Percentiles rank a stretch among this genome's conserved stretches.
Conservation (phyloP, 2,113 vertebrate species). For the Gavialis gangeticus region DNA sequence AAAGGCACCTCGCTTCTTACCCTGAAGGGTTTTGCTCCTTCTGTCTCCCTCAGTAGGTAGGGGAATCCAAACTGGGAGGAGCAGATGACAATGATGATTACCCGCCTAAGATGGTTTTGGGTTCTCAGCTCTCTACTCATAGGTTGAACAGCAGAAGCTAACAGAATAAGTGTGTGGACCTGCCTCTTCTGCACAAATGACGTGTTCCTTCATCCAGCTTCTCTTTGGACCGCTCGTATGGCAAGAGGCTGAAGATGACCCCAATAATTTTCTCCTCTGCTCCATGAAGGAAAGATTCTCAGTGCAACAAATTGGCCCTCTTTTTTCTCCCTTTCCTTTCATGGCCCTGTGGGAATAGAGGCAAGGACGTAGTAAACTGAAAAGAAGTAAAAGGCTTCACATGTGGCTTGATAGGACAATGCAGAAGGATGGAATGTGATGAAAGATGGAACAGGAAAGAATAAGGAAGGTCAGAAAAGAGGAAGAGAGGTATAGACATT, state of each 20-base stretch:
- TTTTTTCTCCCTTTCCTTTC: not conserved
- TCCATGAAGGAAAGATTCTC: not conserved
- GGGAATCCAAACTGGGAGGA: not conserved
- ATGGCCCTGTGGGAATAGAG: not conserved
- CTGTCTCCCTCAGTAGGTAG: not conserved
- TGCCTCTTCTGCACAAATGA: not conserved
- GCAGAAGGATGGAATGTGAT: not conserved
- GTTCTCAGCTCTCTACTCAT: not conserved
- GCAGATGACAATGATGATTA: not conserved
- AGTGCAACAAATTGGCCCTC: not conserved
- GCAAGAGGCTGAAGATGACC: not conserved
- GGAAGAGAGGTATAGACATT: not conserved
- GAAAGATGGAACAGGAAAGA: not conserved
- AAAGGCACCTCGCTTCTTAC: not conserved
- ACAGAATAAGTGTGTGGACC: fast-evolving
- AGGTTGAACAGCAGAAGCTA: fast-evolving
- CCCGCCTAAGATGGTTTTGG: not conserved
- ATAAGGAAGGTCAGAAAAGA: not conserved
- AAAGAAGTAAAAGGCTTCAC: not conserved
- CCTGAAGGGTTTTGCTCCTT: not conserved
- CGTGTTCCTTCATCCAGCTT: not conserved
- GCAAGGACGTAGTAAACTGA: not conserved
- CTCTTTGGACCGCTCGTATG: not conserved
- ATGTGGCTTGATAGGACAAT: not conserved
- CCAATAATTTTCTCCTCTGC: not conserved